Evolutionary conservation across 2,888 invertebrate species (phyloP).

Genomic region (Phasia obesa): DNA sequence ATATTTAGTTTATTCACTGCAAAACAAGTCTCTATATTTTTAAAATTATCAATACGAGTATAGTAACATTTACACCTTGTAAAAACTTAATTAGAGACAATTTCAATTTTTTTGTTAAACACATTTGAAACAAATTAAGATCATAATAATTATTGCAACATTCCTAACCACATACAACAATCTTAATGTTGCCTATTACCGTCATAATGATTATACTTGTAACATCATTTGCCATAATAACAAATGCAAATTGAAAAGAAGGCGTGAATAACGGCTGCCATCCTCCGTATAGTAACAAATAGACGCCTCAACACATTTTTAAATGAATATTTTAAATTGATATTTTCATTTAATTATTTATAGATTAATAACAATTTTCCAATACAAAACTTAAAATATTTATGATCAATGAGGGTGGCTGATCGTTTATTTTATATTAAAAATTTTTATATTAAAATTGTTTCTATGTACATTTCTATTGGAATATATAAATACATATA

Average conservation of each 20-base stretch:
- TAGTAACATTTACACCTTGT: too few relatives aligned
- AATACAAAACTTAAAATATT: too few relatives aligned
- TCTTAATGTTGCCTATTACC: constrained; percentile 39
- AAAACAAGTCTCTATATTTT: too few relatives aligned
- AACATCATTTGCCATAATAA: neutral
- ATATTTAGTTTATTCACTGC: too few relatives aligned
- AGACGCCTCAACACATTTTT: neutral
- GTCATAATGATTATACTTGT: neutral
- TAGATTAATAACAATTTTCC: too few relatives aligned
- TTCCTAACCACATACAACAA: constrained; percentile 60
- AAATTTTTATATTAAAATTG: too few relatives aligned
- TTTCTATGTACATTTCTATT: too few relatives aligned
- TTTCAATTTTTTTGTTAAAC: neutral
- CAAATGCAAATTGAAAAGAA: constrained; percentile 14
- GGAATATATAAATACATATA: too few relatives aligned
- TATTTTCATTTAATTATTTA: neutral
- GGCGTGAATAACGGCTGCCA: constrained; percentile 14
- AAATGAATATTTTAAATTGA: neutral
- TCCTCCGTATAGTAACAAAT: neutral
- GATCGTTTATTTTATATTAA: too few relatives aligned
- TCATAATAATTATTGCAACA: constrained; percentile 28
- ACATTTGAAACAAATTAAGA: constrained; percentile 8
- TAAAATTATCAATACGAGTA: too few relatives aligned
- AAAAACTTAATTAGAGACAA: too few relatives aligned
- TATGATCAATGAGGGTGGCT: too few relatives aligned